These are phyloP conservation scores for Ornithorhynchus anatinus DNA, from an alignment of 2,113 vertebrate genomes.

Conservation along the genomic window DNA sequence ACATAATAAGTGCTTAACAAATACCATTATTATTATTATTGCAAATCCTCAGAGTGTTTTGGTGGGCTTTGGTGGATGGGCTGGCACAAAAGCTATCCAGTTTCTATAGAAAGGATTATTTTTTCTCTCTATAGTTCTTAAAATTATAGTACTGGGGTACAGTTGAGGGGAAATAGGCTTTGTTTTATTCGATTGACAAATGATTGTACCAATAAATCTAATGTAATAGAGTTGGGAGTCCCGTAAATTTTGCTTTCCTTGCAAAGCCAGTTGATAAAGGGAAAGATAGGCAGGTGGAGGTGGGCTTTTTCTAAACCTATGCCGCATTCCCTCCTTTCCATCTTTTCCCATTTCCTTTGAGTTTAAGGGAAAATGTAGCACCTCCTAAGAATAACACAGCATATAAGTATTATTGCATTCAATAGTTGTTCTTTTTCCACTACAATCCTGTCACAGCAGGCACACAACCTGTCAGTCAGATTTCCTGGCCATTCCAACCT, in stretches of 20 bases:
- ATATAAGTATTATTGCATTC: not conserved
- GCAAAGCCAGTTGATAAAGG: not conserved
- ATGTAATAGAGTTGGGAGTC: too few species aligned
- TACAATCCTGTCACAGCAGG: not conserved
- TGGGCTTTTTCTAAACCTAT: not conserved
- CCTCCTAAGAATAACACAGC: not conserved
- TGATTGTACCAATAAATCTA: too few species aligned
- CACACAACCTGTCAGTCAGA: not conserved
- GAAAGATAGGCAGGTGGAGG: not conserved
- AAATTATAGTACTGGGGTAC: too few species aligned
- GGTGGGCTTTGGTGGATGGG: too few species aligned
- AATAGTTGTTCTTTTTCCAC: not conserved
- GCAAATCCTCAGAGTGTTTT: too few species aligned
- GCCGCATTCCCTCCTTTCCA: not conserved
- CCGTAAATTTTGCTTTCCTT: not conserved
- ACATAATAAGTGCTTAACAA: too few species aligned
- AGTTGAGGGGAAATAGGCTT: too few species aligned
- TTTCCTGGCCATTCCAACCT: not conserved
- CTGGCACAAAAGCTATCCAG: too few species aligned
- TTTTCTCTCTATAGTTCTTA: too few species aligned
- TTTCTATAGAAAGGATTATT: too few species aligned
- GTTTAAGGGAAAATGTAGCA: not conserved
- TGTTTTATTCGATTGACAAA: too few species aligned
- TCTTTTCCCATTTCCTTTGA: slow-evolving; percentile 4
- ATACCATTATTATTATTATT: too few species aligned